phyloP scores from a whole-genome alignment of 2,888 invertebrate genomes.

The Tuta absoluta region DNA sequence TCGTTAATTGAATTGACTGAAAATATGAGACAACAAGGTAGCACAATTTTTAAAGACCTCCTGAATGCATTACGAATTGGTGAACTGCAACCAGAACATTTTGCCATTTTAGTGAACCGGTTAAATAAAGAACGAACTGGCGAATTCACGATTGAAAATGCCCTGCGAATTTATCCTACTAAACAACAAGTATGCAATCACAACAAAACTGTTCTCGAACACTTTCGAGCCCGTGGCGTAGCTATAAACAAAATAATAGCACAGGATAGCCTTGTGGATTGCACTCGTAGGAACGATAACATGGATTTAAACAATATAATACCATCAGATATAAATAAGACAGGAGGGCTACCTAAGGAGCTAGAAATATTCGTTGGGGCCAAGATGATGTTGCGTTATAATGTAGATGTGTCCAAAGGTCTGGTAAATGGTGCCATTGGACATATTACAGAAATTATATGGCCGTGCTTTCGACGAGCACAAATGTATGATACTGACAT shows the following conservation, averaged over 20 bases:
- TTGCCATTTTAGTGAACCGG: background rate
- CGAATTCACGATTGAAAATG: background rate
- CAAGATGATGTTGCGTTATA: conserved; percentile 11
- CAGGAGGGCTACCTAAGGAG: no score
- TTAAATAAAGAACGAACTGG: background rate
- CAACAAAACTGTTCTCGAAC: conserved; percentile 14
- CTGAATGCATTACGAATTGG: no score
- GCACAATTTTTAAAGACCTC: no score
- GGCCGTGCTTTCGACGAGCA: background rate
- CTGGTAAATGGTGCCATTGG: conserved; percentile 12
- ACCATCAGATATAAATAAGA: background rate
- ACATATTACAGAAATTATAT: background rate
- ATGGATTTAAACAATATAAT: conserved; percentile 25
- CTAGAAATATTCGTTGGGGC: no score
- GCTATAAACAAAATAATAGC: conserved; percentile 26
- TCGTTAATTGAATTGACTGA: background rate
- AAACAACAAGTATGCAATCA: conserved; percentile 17
- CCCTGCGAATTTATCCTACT: no score
- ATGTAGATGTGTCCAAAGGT: conserved; percentile 24
- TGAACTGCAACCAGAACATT: background rate
- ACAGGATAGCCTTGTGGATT: conserved; percentile 18
- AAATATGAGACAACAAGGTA: background rate
- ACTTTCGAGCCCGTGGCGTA: conserved; percentile 13
- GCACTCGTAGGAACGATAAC: conserved; percentile 21
- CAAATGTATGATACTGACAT: conserved; percentile 16